These are phyloP conservation scores for Pogonus chalceus DNA, from an alignment of 1,140 invertebrate genomes.

Conservation along the genomic window DNA sequence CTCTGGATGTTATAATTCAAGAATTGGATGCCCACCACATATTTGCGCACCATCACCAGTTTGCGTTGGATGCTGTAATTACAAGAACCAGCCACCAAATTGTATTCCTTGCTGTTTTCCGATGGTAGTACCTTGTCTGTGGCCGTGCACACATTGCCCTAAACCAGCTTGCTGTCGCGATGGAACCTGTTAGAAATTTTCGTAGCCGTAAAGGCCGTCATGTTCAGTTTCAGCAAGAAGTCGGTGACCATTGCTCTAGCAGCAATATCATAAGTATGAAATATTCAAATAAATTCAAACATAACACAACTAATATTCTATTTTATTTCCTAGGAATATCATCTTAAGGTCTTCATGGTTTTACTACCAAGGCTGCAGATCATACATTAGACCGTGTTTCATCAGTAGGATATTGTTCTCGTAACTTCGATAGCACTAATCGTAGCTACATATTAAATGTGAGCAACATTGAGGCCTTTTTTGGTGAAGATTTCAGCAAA, in stretches of 20 bases:
- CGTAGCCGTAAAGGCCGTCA: background rate
- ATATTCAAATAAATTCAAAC: background rate
- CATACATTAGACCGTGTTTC: too few relatives aligned
- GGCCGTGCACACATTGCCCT: background rate
- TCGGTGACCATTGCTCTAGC: background rate
- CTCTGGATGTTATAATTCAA: background rate
- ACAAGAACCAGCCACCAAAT: background rate
- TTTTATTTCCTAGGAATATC: too few relatives aligned
- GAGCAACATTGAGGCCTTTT: too few relatives aligned
- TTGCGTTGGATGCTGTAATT: background rate
- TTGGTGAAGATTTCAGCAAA: too few relatives aligned
- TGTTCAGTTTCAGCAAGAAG: too few relatives aligned
- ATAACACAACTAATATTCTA: background rate
- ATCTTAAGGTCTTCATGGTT: too few relatives aligned
- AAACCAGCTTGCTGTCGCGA: background rate
- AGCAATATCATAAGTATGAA: background rate
- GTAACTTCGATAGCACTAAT: too few relatives aligned
- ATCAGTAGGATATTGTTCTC: too few relatives aligned
- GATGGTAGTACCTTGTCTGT: background rate
- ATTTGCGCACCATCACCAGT: background rate
- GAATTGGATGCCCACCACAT: background rate
- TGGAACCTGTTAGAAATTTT: background rate
- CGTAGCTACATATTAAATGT: too few relatives aligned
- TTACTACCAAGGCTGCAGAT: too few relatives aligned
- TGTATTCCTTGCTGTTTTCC: background rate